These are phyloP conservation scores for Leptinotarsa rubiginosa DNA, from an alignment of 2,888 invertebrate species.

Conservation along the genomic window DNA sequence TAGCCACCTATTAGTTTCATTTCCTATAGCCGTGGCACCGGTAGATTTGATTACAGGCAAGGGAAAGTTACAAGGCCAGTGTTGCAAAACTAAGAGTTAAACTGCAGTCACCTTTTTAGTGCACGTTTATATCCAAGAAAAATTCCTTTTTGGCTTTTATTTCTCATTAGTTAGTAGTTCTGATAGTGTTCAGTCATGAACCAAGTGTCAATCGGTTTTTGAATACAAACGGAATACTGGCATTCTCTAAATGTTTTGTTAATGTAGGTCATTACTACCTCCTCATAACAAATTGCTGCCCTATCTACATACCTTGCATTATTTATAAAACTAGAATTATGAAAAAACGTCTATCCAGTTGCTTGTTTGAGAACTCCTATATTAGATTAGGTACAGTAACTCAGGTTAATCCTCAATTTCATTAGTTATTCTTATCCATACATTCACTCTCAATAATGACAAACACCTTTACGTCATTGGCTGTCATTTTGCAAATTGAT, in stretches of 20 bases:
- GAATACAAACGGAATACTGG: not conserved
- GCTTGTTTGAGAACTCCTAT: too few species aligned
- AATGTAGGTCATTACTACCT: constrained; percentile 4
- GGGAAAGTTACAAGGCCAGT: constrained; percentile 17
- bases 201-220: not conserved
- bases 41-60: not conserved
- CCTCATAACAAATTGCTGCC: too few species aligned
- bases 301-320: too few species aligned
- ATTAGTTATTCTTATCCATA: too few species aligned
- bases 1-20: not conserved
- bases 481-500: too few species aligned
- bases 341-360: too few species aligned
- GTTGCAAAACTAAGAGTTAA: constrained; percentile 6
- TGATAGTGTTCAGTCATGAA: not conserved
- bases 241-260: not conserved
- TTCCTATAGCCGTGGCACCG: not conserved
- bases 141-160: not conserved
- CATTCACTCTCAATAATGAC: too few species aligned
- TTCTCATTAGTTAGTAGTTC: not conserved
- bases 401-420: too few species aligned
- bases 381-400: too few species aligned
- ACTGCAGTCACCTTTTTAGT: not conserved
- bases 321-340: too few species aligned
- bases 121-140: not conserved
- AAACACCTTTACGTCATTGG: too few species aligned